Evolutionary conservation across 2,888 invertebrate species (phyloP), one percentile per base, ranked within the genome.

Genomic region (Torymus texanus): DNA sequence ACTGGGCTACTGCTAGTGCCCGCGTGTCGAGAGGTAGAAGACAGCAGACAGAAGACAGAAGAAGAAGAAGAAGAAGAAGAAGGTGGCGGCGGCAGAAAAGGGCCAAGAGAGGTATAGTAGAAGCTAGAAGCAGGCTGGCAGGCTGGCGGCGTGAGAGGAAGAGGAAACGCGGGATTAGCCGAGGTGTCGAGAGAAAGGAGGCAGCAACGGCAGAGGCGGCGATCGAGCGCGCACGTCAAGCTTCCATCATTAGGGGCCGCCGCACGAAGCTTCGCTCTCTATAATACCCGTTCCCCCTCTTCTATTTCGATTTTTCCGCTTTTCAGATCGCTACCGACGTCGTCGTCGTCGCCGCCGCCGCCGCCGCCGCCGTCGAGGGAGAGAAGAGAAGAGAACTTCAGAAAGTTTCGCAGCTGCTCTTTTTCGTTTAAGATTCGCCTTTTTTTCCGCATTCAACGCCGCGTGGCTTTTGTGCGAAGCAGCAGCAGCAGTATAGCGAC

Each of bases 111-210:
- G 14, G 11, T 59, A 59, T 59, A 59, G 12, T 59, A 16, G 18
- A 59, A 58, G 12, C 59, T 16, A 59, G 21, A 62, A 12, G 51
- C 16, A n/a, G n/a, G n/a, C n/a, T n/a, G n/a, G n/a, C n/a, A n/a
- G n/a, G n/a, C n/a, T n/a, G n/a, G 29, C 16, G 41, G 13, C 75
- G 75, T 75, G 75, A 72, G 81, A 76, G 66, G 71, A 67, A 65
- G 78, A 72, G 75, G 75, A 67, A 67, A 73, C 58, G 73, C 65
- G 61, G 77, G 70, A 78, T 78, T 78, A 78, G 65, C 58, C 51
- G 16, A 59, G 56, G 73, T 71, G 71, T 58, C 50, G 71, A 65
- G 55, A 74, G 74, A 74, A 74, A 74, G 50, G 58, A 63, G 50
- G 41, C 24, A 16, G 55, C 12, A 18, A n/a, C 61, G 14, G 58